phyloP scores from a whole-genome alignment of 2,888 invertebrate genomes.

The Nasonia oneida region DNA sequence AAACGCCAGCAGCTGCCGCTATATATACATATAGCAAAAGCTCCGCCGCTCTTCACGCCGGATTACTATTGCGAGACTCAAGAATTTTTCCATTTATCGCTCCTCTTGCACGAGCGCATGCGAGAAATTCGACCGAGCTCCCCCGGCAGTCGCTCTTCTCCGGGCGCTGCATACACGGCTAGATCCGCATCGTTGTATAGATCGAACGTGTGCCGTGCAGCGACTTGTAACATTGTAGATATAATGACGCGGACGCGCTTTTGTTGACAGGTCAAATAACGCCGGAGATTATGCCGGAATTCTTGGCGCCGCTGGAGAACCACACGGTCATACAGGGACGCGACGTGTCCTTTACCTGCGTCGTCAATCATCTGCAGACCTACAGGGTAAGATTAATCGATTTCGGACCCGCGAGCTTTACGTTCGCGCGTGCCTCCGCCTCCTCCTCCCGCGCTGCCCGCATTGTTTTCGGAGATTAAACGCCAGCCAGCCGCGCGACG shows the following conservation, averaged over 20 bases:
- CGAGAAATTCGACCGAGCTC: conserved; percentile 71
- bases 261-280: conserved; percentile 84
- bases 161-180: not conserved
- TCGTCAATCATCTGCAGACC: conserved; percentile 92
- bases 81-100: conserved; percentile 79
- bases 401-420: not conserved
- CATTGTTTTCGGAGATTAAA: conserved; percentile 44
- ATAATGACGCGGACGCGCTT: not conserved
- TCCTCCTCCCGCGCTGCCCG: not conserved
- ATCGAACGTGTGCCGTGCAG: not conserved
- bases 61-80: conserved; percentile 75
- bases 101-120: conserved; percentile 76
- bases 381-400: conserved; percentile 85
- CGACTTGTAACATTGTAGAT: no score
- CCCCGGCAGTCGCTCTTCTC: not conserved
- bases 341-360: conserved; percentile 93
- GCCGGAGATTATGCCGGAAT: conserved; percentile 86
- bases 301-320: conserved; percentile 91
- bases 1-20: not conserved
- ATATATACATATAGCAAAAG: conserved; percentile 18
- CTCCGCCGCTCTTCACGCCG: conserved; percentile 64
- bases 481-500: conserved; percentile 31
- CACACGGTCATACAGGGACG: conserved; percentile 93
- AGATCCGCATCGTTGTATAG: not conserved
- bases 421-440: not conserved